Base-by-base conservation (phyloP, 2,797 vertebrate genomes). In the Sebastes trivittatus region DNA sequence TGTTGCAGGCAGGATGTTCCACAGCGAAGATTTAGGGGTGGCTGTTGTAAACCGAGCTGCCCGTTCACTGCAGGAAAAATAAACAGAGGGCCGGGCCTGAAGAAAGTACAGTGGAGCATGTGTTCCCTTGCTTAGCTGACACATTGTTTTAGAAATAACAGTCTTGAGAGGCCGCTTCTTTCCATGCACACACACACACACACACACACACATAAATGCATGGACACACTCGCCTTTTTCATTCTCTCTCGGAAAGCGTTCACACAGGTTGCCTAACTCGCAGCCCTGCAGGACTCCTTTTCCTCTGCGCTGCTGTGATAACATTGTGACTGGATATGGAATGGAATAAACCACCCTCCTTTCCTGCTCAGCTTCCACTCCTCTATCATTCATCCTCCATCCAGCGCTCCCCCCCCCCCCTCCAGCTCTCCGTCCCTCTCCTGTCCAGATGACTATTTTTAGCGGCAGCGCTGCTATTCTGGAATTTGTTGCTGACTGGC, bases 401-500 rank as follows among this genome's bases (percentile, higher is more conserved):
- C 82, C 79, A 86, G 71, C 42, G 4, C 25, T 2, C 25, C 25
- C 25, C 75, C 79, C 76, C 83, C 82, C 66, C 68, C 85, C 78
- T 81, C 79, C 34, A 63, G 60, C 72, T 84, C 87, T 88, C 86
- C 84, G 80, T 87, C 88, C 81, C 86, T 90, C 92, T 93, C 93
- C 90, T 93, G 91, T 92, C 90, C 91, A 87, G 78, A 91, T 81
- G 85, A 89, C 92, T 96, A 94, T 95, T 95, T 95, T 96, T 96
- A 98, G 97, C 95, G 87, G 82, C 88, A 90, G 92, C 91, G 87
- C 97, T 97, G 96, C 97, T 97, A 97, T 97, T 96, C 96, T 97
- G 97, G 97, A 97, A 97, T 97, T 96, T 94, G 94, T 96, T 97
- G 96, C 96, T 93, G 95, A 97, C 97, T 97, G 95, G 96, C 96